phyloP scores from a whole-genome alignment of 92 coral and sea anemone species.

The Porites cylindrica region DNA sequence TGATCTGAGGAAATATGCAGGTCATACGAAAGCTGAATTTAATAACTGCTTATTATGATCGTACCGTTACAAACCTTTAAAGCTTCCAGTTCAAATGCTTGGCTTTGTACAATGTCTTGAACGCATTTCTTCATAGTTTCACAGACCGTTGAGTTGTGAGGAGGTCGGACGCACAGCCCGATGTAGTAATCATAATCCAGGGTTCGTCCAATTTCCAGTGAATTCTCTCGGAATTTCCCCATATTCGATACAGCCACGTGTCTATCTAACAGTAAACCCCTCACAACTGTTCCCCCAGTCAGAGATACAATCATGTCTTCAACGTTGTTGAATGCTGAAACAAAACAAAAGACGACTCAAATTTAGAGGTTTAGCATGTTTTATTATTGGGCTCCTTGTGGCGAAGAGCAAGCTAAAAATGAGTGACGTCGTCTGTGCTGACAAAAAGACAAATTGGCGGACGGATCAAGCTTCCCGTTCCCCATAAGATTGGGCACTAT shows the following conservation, averaged over 20 bases:
- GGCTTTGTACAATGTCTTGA: slow-evolving; percentile 35
- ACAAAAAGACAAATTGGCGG: too few species aligned
- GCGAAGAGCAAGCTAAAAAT: too few species aligned
- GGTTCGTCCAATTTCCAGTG: slow-evolving; percentile 77
- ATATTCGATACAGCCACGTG: slow-evolving; percentile 78
- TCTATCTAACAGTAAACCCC: slow-evolving; percentile 81
- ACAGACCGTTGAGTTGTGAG: slow-evolving; percentile 51
- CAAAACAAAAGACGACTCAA: neutral
- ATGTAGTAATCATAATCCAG: slow-evolving; percentile 66
- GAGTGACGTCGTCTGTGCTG: too few species aligned
- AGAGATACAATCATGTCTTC: slow-evolving; percentile 66
- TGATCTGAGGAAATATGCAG: too few species aligned
- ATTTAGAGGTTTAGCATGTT: too few species aligned
- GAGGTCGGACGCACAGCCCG: slow-evolving; percentile 58
- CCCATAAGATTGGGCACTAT: too few species aligned
- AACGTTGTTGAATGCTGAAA: slow-evolving; percentile 31
- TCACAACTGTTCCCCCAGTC: slow-evolving; percentile 34
- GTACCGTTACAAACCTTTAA: slow-evolving; percentile 43
- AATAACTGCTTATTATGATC: too few species aligned
- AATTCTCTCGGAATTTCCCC: slow-evolving; percentile 18
- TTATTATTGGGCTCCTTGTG: too few species aligned
- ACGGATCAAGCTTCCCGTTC: too few species aligned
- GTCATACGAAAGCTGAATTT: too few species aligned
- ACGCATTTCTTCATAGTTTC: slow-evolving; percentile 60
- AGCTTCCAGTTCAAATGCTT: slow-evolving; percentile 33